A percentile compares a stretch with the other conserved stretches of the same genome.
These are phyloP conservation scores for Philypnodon macrostomus DNA, from an alignment of 2,797 vertebrate species.

Conservation along the genomic window DNA sequence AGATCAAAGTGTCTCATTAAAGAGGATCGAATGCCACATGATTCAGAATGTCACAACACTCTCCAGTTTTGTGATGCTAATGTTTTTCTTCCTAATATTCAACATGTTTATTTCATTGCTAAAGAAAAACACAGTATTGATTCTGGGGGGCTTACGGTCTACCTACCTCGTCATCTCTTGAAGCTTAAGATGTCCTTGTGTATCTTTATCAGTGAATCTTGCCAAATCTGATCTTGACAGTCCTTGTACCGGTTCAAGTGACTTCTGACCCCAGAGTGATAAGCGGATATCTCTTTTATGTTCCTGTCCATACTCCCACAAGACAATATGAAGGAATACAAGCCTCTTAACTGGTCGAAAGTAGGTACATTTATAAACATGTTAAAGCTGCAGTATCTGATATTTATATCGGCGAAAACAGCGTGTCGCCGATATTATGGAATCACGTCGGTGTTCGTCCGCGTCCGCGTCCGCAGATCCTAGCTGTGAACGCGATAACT, in stretches of 20 bases:
- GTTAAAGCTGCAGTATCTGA: too few relatives aligned
- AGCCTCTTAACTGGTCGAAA: too few relatives aligned
- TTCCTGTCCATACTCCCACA: too few relatives aligned
- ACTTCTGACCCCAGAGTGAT: constrained; percentile 21
- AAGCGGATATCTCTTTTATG: constrained; percentile 17
- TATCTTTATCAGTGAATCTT: neutral
- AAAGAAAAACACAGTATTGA: neutral
- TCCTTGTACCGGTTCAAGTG: constrained; percentile 14
- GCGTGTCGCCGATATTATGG: too few relatives aligned
- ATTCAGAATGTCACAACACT: constrained; percentile 19
- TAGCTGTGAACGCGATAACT: too few relatives aligned
- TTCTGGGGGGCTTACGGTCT: too few relatives aligned
- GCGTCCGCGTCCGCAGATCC: too few relatives aligned
- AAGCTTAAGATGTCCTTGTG: neutral
- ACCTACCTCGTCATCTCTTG: neutral
- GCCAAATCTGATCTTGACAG: neutral
- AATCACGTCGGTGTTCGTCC: too few relatives aligned
- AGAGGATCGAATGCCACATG: constrained; percentile 21
- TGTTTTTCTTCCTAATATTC: neutral
- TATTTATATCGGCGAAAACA: too few relatives aligned
- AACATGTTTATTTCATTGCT: neutral
- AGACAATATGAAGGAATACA: too few relatives aligned
- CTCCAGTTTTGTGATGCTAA: neutral
- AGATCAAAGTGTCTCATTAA: constrained; percentile 48
- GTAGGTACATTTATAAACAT: too few relatives aligned